These are phyloP conservation scores for Oncorhynchus tshawytscha DNA, from an alignment of 2,113 vertebrate species.

Conservation along the genomic window DNA sequence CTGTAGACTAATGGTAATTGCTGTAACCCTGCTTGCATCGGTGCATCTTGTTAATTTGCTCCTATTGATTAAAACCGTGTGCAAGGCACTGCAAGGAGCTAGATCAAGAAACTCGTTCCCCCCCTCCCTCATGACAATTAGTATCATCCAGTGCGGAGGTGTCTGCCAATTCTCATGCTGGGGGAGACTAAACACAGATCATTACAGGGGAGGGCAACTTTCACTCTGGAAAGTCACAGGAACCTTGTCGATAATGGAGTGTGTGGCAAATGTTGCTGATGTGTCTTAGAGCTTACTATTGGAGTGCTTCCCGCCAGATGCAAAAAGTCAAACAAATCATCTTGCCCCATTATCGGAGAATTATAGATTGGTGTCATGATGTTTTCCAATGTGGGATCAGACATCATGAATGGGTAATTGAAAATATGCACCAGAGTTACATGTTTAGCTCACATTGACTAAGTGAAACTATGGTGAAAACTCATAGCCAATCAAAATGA, in stretches of 20 bases:
- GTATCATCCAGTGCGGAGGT: slow-evolving; percentile 55
- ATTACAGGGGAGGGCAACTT: slow-evolving; percentile 40
- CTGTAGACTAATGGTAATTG: slow-evolving; percentile 65
- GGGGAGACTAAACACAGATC: slow-evolving; percentile 62
- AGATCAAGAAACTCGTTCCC: slow-evolving; percentile 65
- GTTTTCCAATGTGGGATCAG: neutral
- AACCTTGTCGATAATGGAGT: slow-evolving; percentile 38
- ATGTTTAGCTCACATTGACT: too few relatives aligned
- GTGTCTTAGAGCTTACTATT: slow-evolving; percentile 13
- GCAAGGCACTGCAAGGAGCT: slow-evolving; percentile 65
- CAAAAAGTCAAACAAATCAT: slow-evolving; percentile 17
- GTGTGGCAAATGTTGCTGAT: slow-evolving; percentile 15
- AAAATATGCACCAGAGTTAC: too few relatives aligned
- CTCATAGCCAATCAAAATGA: too few relatives aligned
- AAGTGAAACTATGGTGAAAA: too few relatives aligned
- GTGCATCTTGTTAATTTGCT: slow-evolving; percentile 66
- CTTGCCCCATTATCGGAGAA: slow-evolving; percentile 3
- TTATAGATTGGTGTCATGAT: neutral
- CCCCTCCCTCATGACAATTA: slow-evolving; percentile 57
- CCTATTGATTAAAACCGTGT: slow-evolving; percentile 66
- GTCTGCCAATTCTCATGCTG: slow-evolving; percentile 56
- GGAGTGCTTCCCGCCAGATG: slow-evolving; percentile 1
- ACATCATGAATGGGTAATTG: neutral
- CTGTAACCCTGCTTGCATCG: slow-evolving; percentile 54
- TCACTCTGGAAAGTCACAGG: slow-evolving; percentile 34